Evolutionary conservation across 1,140 invertebrate species (phyloP).

Genomic region (Megathymus violae): DNA sequence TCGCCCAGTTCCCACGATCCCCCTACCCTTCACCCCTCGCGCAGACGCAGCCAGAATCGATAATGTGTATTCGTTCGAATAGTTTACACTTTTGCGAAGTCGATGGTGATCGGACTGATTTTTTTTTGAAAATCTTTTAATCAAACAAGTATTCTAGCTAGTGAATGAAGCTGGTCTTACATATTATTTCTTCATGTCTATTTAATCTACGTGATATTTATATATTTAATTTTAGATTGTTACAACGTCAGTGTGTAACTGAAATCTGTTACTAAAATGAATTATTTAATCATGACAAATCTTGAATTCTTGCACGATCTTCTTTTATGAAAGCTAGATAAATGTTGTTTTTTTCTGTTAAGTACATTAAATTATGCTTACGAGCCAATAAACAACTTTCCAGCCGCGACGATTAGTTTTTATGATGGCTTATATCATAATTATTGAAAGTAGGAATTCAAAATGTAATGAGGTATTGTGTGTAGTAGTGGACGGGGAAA

Average conservation of each 20-base stretch:
- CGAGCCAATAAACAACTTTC: too few relatives aligned
- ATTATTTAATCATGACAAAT: too few relatives aligned
- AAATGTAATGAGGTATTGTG: slow-evolving; percentile 38
- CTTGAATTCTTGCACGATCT: too few relatives aligned
- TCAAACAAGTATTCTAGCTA: too few relatives aligned
- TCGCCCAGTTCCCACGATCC: slow-evolving; percentile 73
- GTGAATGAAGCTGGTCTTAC: not conserved
- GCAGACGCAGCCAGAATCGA: slow-evolving; percentile 48
- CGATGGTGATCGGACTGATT: slow-evolving; percentile 7
- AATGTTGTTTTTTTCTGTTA: too few relatives aligned
- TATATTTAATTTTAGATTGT: too few relatives aligned
- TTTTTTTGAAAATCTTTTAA: not conserved
- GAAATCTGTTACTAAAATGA: too few relatives aligned
- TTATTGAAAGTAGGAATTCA: not conserved
- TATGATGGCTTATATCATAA: too few relatives aligned
- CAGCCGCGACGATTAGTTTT: too few relatives aligned
- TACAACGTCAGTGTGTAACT: too few relatives aligned
- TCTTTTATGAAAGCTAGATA: not conserved
- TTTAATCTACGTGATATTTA: too few relatives aligned
- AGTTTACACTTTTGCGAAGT: slow-evolving; percentile 62
- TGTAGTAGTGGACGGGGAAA: slow-evolving; percentile 17
- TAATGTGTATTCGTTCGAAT: slow-evolving; percentile 55
- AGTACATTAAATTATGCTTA: too few relatives aligned
- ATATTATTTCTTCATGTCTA: not conserved
- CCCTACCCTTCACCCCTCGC: slow-evolving; percentile 35